phyloP scores from a whole-genome alignment of 2,888 invertebrate species.

The Elysia crispata region DNA sequence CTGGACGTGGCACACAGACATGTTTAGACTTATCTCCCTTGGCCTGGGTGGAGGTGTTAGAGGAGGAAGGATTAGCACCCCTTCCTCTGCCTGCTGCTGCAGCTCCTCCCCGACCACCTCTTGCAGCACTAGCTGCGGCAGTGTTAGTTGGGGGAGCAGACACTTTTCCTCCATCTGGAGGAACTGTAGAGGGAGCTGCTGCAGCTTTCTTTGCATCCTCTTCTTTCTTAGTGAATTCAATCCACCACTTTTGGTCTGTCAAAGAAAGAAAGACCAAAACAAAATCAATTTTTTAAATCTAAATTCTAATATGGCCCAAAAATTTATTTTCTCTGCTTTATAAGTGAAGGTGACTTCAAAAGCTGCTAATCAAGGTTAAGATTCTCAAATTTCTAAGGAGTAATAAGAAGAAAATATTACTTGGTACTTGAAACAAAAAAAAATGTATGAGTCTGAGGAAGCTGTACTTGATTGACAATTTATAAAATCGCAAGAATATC shows the following conservation, averaged over 20 bases:
- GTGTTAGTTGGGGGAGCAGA: conserved; percentile 56
- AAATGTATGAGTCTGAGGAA: too few species aligned
- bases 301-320: too few species aligned
- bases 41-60: conserved; percentile 29
- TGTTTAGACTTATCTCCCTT: conserved; percentile 50
- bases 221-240: conserved; percentile 64
- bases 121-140: conserved; percentile 57
- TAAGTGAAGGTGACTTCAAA: too few species aligned
- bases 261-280: background rate
- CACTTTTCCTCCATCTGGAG: conserved; percentile 35
- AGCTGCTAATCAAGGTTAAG: too few species aligned
- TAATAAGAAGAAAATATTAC: too few species aligned
- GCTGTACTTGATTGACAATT: too few species aligned
- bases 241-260: conserved; percentile 74
- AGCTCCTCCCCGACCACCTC: conserved; percentile 43
- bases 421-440: too few species aligned
- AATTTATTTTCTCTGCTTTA: too few species aligned
- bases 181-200: conserved; percentile 47
- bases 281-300: too few species aligned
- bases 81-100: conserved; percentile 56
- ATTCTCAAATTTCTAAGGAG: too few species aligned
- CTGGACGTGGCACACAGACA: conserved; percentile 17
- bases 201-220: conserved; percentile 62
- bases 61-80: conserved; percentile 30
- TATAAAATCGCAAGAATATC: too few species aligned